Conservation (phyloP, 2,113 vertebrate species). For the Otocyon megalotis region DNA sequence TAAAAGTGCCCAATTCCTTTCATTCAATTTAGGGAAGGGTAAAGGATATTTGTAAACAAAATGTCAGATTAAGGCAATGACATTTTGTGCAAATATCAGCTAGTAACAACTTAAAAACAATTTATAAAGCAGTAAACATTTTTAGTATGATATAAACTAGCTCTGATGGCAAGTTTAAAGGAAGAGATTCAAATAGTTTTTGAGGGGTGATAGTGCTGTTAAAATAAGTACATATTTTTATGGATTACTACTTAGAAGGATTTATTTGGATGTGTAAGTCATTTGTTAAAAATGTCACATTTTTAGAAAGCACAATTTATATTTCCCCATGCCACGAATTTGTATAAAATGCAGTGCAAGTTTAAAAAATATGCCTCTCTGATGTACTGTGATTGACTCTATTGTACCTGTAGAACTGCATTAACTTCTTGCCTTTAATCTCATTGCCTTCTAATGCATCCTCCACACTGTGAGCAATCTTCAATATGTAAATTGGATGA, state of each 20-base stretch:
- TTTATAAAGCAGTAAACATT: conserved; percentile 25
- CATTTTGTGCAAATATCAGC: not conserved
- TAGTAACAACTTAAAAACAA: not conserved
- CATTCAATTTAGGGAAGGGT: not conserved
- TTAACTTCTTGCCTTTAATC: conserved; percentile 53
- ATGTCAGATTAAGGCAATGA: not conserved
- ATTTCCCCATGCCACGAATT: not conserved
- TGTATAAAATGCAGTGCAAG: not conserved
- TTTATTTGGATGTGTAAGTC: not conserved
- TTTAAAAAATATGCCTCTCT: conserved; percentile 19
- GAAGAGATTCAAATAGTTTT: not conserved
- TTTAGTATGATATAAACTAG: not conserved
- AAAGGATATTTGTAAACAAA: not conserved
- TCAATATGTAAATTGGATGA: conserved; percentile 45
- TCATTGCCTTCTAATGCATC: conserved; percentile 51
- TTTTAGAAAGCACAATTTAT: not conserved
- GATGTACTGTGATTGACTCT: not conserved
- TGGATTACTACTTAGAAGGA: not conserved
- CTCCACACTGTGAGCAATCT: conserved; percentile 17
- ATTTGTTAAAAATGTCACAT: not conserved
- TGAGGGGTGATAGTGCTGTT: not conserved
- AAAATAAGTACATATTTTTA: not conserved
- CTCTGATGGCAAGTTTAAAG: not conserved
- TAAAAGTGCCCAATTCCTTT: not conserved
- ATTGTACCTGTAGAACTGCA: not conserved